Evolutionary conservation across 1,140 invertebrate genomes (phyloP), one percentile per base, ranked within the genome.

Genomic region (Brachystomella parvula): DNA sequence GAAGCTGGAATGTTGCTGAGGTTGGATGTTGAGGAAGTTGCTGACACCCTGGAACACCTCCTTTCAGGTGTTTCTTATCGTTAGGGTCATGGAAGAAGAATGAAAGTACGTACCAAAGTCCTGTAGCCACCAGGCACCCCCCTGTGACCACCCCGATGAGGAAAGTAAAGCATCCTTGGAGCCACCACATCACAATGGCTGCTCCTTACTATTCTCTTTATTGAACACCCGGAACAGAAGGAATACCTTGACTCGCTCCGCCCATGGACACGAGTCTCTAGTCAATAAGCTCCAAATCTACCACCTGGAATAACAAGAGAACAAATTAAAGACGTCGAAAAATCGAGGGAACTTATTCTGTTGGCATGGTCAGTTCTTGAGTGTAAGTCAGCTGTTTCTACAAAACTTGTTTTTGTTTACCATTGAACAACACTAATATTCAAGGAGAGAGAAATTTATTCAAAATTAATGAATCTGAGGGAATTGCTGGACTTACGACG

Each of bases 1-100:
- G 71, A 26, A 73, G 67, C 39, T 73, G 71, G 67, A 73, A 73
- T 26, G 71, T 73, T 21, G 69, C 61, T n/a, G 64, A 58, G 28
- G 66, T 59, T 21, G 56, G n/a, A 33, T 53, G 47, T 59, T 61
- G 65, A 28, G 56, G 39, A 47, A 39, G 33, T 9, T 3, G 26
- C 17, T 47, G 53, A n/a, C n/a, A n/a, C 9, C 49, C 49, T 6
- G 49, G 12, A 9, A 19, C 6, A 6, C 35, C 35, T 26, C 9
- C 49, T 63, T 53, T 3, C 29, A 30, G 29, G 21, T 60, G 1
- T 49, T 30, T 32, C 32, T 56, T 17, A 31, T 66, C 19, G 28
- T 70, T 29, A 12, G 64, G 66, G n/a, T 73, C 63, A 44, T 65
- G 53, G 44, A 73, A 69, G 53, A 73, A 70, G 44, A 64, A 73